phyloP scores from a whole-genome alignment of 2,797 vertebrate genomes.

The Myripristis jacobus region DNA sequence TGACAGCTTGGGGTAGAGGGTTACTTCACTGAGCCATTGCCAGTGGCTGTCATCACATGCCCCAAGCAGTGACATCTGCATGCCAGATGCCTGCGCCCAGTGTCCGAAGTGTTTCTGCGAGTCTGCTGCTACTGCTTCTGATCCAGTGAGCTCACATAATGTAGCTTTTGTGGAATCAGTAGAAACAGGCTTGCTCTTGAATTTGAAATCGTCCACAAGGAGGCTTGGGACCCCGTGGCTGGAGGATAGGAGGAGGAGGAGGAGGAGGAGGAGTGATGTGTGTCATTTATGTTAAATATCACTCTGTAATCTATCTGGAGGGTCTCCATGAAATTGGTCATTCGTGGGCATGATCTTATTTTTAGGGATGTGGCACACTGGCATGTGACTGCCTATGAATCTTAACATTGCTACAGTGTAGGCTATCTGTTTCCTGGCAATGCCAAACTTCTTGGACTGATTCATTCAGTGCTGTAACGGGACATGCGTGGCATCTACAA shows the following conservation, averaged over 20 bases:
- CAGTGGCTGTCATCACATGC: constrained; percentile 72
- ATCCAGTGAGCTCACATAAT: constrained; percentile 1
- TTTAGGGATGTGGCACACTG: constrained; percentile 52
- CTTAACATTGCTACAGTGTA: constrained; percentile 39
- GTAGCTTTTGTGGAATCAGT: neutral
- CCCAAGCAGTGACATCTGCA: constrained; percentile 74
- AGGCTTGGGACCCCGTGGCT: neutral
- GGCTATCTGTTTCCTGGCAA: constrained; percentile 57
- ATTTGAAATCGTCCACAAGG: neutral
- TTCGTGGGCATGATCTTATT: constrained; percentile 50
- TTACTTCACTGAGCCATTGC: constrained; percentile 62
- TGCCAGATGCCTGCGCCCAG: constrained; percentile 73
- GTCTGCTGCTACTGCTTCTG: constrained; percentile 2
- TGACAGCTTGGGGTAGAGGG: constrained; percentile 59
- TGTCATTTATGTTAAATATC: neutral
- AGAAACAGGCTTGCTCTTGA: neutral
- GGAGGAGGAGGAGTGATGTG: too few species aligned
- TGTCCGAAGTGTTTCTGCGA: constrained; percentile 58
- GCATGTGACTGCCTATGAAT: constrained; percentile 57
- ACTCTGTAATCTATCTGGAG: constrained; percentile 36
- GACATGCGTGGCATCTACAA: neutral
- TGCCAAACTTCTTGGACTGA: constrained; percentile 52
- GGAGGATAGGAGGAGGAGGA: too few species aligned
- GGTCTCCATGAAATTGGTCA: constrained; percentile 36
- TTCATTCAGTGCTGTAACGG: constrained; percentile 47